Base-by-base conservation (phyloP, 2,797 vertebrate species). In the Manis javanica region DNA sequence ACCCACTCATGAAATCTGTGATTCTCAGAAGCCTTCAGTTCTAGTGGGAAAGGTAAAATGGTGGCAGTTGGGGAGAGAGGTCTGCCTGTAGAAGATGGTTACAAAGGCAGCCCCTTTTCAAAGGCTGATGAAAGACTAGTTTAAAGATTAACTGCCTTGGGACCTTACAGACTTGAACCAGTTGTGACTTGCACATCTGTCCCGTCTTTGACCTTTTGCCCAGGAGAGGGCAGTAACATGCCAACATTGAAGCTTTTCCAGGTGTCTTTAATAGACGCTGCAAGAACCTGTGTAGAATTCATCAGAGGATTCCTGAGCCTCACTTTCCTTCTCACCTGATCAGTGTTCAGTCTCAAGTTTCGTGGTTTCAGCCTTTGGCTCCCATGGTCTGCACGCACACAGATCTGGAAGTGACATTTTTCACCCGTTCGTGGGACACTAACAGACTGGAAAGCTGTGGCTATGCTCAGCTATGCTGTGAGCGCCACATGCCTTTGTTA, bases 151-250 rank as follows among this genome's bases (percentile, higher is more conserved):
- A 29, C 46, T 51, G 37, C 51, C 57, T 24, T 2, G 3, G 29
- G 14, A n/a, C 81, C 34, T 46, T 63, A 72, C 31, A 51, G 72
- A 87, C 66, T 53, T 57, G 51, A 85, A 29, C 69, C 83, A 57
- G 31, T 49, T 79, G 69, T 89, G 96, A 96, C 82, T 96, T 92
- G 89, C 13, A 15, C 42, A 10, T 81, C 78, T 87, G 75, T 51
- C 87, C 57, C 0, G 1, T 84, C 91, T 96, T 83, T 97, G 97
- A 98, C 97, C 97, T 97, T 96, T 96, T 49, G 97, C 96, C 97
- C 97, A 98, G 97, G 96, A 98, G 97, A 98, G 97, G 97, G 97
- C 97, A 97, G 97, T 97, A 97, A 97, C 82, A 96, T 92, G 92
- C 97, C 84, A 97, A 93, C 75, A 55, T 92, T 96, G 12, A 79